A percentile compares a stretch with the other conserved stretches of the same genome.
phyloP scores from a whole-genome alignment of 1,140 invertebrate species.

The Chlorops oryzae region DNA sequence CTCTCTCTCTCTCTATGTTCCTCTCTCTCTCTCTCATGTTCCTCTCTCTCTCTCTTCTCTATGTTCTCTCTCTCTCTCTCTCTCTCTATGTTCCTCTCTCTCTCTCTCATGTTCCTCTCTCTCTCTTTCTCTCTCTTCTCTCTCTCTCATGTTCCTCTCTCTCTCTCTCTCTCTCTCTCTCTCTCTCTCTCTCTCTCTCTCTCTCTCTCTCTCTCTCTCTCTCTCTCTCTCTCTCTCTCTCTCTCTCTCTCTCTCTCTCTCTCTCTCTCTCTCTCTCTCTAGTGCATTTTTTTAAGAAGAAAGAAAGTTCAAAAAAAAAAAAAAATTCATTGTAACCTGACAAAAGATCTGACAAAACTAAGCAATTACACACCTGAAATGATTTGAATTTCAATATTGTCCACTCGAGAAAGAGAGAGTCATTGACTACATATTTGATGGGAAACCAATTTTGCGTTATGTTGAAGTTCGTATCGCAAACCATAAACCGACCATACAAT shows the following conservation, averaged over 20 bases:
- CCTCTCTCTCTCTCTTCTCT: background rate
- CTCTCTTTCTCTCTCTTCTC: background rate
- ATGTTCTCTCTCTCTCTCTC: background rate
- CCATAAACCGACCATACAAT: too few relatives aligned
- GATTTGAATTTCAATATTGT: too few relatives aligned
- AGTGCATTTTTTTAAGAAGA: too few relatives aligned
- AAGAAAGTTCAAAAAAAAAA: too few relatives aligned
- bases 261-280: background rate
- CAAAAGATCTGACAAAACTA: too few relatives aligned
- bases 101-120: background rate
- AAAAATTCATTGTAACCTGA: too few relatives aligned
- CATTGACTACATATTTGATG: too few relatives aligned
- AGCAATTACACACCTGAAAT: too few relatives aligned
- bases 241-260: background rate
- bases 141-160: background rate
- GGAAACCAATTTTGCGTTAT: background rate
- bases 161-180: background rate
- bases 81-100: background rate
- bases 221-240: background rate
- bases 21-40: background rate
- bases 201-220: background rate
- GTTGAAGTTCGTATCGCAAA: too few relatives aligned
- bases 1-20: background rate
- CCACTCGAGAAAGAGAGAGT: too few relatives aligned
- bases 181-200: background rate